These are phyloP conservation scores for Acomys russatus DNA, from an alignment of 2,797 vertebrate genomes.

Conservation along the genomic window DNA sequence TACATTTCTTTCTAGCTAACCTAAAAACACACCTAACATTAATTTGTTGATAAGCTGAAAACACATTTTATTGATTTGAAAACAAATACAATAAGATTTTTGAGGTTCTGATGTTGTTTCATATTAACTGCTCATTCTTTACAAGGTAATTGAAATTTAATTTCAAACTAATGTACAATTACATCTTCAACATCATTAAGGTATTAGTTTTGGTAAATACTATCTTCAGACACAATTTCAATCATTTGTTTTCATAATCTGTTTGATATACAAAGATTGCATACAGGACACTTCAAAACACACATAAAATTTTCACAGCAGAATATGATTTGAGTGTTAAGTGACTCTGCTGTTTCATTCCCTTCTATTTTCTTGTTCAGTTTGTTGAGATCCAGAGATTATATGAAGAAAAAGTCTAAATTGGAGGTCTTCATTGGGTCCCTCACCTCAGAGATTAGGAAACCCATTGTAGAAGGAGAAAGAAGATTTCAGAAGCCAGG, in stretches of 20 bases:
- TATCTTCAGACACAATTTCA: conserved; percentile 80
- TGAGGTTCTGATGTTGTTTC: conserved; percentile 62
- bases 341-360: neutral
- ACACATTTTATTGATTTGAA: conserved; percentile 66
- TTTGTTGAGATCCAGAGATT: neutral
- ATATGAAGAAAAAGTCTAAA: too few relatives aligned
- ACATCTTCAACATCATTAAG: conserved; percentile 75
- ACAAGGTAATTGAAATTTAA: conserved; percentile 81
- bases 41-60: conserved; percentile 52
- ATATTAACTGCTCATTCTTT: conserved; percentile 79
- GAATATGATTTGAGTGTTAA: conserved; percentile 1
- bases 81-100: conserved; percentile 68
- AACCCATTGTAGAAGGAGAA: neutral
- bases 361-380: neutral
- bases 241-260: conserved; percentile 81
- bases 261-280: conserved; percentile 33
- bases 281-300: neutral
- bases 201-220: conserved; percentile 77
- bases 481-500: too few relatives aligned
- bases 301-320: neutral
- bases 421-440: too few relatives aligned
- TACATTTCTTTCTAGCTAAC: conserved; percentile 51
- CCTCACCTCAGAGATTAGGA: neutral
- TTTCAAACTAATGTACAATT: conserved; percentile 83
- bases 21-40: conserved; percentile 55